These are phyloP conservation scores for Spheniscus humboldti DNA, from an alignment of 2,797 vertebrate genomes.

Conservation along the genomic window DNA sequence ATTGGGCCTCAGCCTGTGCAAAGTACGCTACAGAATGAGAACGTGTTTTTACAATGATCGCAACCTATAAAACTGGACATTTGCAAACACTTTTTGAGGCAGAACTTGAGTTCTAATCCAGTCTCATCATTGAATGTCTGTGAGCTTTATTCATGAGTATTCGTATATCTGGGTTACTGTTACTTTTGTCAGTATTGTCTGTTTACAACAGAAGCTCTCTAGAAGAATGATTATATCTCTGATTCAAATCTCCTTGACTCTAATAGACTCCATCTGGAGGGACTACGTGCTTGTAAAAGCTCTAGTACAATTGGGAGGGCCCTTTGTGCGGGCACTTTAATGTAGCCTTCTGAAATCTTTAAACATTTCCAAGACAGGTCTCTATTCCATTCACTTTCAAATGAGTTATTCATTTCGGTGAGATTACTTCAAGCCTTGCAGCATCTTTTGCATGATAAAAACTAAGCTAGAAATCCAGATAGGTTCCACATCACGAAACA, in stretches of 20 bases:
- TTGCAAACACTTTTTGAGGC: background rate
- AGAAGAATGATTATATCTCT: background rate
- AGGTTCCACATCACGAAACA: background rate
- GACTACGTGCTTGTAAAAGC: background rate
- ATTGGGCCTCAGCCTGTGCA: background rate
- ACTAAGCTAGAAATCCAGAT: background rate
- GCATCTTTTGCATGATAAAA: constrained; percentile 40
- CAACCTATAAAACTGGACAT: background rate
- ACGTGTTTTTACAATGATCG: background rate
- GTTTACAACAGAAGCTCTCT: background rate
- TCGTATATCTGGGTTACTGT: background rate
- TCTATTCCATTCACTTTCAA: constrained; percentile 39
- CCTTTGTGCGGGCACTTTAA: background rate
- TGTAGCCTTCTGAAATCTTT: constrained; percentile 16
- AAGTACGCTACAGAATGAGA: background rate
- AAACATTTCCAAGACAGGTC: background rate
- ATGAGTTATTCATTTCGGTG: constrained; percentile 40
- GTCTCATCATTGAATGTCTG: background rate
- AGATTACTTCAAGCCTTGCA: constrained; percentile 19
- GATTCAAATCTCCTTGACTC: background rate
- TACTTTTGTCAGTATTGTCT: background rate
- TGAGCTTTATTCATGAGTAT: background rate
- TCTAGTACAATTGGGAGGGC: background rate
- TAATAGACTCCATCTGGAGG: constrained; percentile 10
- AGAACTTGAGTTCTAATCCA: background rate